phyloP scores from a whole-genome alignment of 1,140 invertebrate genomes.

The Mactra quadrangularis region DNA sequence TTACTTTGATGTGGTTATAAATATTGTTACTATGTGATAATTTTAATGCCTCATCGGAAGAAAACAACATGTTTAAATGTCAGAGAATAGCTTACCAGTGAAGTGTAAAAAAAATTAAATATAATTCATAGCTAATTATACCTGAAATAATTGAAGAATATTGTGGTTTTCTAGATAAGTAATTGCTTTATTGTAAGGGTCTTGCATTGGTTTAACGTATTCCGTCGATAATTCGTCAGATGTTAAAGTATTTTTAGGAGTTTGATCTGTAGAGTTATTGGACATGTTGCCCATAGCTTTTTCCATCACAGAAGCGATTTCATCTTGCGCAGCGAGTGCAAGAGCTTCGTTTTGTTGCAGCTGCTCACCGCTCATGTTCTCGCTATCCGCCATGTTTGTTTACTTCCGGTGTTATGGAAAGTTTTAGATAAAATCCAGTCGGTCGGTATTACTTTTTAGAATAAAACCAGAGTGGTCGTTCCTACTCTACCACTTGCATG shows the following conservation, averaged over 20 bases:
- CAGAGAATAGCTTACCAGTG: too few species aligned
- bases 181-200: constrained; percentile 79
- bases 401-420: constrained; percentile 59
- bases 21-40: too few species aligned
- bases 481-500: too few species aligned
- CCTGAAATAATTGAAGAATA: constrained; percentile 80
- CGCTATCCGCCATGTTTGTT: constrained; percentile 59
- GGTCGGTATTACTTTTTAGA: too few species aligned
- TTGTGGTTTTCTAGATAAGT: constrained; percentile 79
- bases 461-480: too few species aligned
- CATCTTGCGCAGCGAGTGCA: constrained; percentile 28
- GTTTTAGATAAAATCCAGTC: too few species aligned
- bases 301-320: constrained; percentile 33
- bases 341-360: constrained; percentile 13
- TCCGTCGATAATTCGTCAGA: constrained; percentile 12
- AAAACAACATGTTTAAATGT: too few species aligned
- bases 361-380: not conserved
- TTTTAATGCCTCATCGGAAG: too few species aligned
- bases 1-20: too few species aligned
- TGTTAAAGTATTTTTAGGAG: not conserved
- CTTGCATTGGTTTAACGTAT: constrained; percentile 73
- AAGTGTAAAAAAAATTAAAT: too few species aligned
- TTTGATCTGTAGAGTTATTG: constrained; percentile 4
- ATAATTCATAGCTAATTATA: too few species aligned
- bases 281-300: constrained; percentile 46